Evolutionary conservation across 2,888 invertebrate species (phyloP).

Genomic region (Metacarcinus magister): DNA sequence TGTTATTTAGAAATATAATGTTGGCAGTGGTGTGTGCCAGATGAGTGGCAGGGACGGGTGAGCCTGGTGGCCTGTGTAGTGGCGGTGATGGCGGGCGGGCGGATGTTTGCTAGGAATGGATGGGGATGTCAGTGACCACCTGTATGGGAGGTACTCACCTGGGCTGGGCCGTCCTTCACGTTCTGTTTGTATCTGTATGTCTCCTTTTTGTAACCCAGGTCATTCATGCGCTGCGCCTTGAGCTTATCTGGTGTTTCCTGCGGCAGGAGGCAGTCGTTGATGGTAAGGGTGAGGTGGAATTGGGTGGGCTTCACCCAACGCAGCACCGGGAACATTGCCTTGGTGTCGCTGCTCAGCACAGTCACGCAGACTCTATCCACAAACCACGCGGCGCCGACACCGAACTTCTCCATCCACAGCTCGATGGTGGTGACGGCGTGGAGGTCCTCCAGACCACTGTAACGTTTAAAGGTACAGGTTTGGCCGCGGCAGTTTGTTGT

Average conservation of each 20-base stretch:
- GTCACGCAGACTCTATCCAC: conserved; percentile 83
- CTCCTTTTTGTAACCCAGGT: conserved; percentile 64
- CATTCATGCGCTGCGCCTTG: conserved; percentile 71
- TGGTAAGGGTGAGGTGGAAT: conserved; percentile 84
- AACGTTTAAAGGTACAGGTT: conserved; percentile 66
- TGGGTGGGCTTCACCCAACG: conserved; percentile 85
- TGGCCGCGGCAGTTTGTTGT: conserved; percentile 75
- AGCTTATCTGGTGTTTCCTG: conserved; percentile 83
- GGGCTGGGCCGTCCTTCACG: conserved; percentile 67
- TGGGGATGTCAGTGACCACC: too few relatives aligned
- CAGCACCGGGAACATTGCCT: conserved; percentile 84
- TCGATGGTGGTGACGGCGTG: conserved; percentile 83
- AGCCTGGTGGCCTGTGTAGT: too few relatives aligned
- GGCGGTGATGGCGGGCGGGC: too few relatives aligned
- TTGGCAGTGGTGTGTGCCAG: too few relatives aligned
- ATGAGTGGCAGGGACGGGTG: too few relatives aligned
- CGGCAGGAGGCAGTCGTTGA: conserved; percentile 85
- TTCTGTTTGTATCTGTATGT: conserved; percentile 71
- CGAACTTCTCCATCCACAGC: conserved; percentile 85
- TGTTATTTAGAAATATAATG: too few relatives aligned
- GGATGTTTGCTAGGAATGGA: too few relatives aligned
- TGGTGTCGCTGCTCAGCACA: conserved; percentile 61
- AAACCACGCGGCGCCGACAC: conserved; percentile 84
- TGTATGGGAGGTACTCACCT: conserved; percentile 62
- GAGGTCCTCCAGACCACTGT: conserved; percentile 74